Evolutionary conservation across 2,113 vertebrate genomes (phyloP).

Genomic region (Sialia sialis): DNA sequence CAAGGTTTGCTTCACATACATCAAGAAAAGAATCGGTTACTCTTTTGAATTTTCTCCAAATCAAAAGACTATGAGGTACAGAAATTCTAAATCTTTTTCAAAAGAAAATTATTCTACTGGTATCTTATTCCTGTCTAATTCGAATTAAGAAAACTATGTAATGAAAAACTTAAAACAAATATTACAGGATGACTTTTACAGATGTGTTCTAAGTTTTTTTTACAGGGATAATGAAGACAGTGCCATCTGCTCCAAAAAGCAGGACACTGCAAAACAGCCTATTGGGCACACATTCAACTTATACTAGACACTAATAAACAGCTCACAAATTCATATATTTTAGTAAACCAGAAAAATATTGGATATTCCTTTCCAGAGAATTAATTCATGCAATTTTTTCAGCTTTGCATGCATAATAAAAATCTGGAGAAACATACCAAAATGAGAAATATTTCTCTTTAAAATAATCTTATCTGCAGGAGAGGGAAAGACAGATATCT

Average conservation of each 20-base stretch:
- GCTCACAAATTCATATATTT: background rate
- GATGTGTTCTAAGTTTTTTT: background rate
- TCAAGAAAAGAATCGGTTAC: background rate
- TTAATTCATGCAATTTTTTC: background rate
- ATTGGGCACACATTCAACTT: background rate
- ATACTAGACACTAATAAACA: background rate
- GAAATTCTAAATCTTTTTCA: background rate
- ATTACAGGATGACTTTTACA: background rate
- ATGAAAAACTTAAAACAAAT: background rate
- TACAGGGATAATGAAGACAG: background rate
- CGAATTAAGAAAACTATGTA: background rate
- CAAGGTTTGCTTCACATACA: accelerated
- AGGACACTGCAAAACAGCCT: background rate
- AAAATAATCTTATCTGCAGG: background rate
- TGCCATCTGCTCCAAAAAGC: background rate
- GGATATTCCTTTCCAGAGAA: background rate
- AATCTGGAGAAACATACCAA: background rate
- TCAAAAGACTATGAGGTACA: background rate
- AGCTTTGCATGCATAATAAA: background rate
- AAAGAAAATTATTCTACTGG: background rate
- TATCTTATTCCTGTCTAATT: background rate
- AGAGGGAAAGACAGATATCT: background rate
- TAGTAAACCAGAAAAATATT: background rate
- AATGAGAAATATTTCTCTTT: background rate
- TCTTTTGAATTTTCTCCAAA: background rate